A percentile compares a stretch with the other conserved stretches of the same genome.
Conservation (phyloP, 2,113 vertebrate species). For the Stictonetta naevosa region DNA sequence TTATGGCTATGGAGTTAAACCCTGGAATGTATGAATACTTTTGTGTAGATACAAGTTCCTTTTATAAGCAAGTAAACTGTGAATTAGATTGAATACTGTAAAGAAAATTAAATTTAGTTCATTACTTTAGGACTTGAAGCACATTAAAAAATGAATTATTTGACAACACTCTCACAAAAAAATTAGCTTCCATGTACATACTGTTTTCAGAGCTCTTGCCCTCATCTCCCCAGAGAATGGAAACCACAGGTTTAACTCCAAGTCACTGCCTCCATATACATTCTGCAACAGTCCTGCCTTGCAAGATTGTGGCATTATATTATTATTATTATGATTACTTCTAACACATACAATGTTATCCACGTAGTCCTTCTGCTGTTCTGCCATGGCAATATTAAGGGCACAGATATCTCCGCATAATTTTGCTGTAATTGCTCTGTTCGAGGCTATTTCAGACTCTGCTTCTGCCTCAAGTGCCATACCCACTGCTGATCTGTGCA, state of each 20-base stretch:
- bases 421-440: not conserved
- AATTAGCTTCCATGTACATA: not conserved
- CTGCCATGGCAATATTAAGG: not conserved
- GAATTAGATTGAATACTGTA: not conserved
- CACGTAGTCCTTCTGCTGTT: not conserved
- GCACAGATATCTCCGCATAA: not conserved
- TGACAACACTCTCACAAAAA: not conserved
- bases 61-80: not conserved
- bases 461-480: not conserved
- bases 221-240: not conserved
- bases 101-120: not conserved
- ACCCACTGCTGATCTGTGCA: not conserved
- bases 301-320: not conserved
- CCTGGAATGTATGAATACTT: not conserved
- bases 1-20: not conserved
- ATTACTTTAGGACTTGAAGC: not conserved
- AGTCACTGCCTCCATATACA: not conserved
- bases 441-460: not conserved
- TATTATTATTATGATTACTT: not conserved
- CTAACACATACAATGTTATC: not conserved
- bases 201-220: not conserved
- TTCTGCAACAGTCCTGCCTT: not conserved
- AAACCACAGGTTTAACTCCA: not conserved
- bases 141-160: not conserved
- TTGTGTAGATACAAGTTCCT: not conserved